Evolutionary conservation across 2,797 vertebrate species (phyloP), one percentile per base, ranked within the genome.

Genomic region (Aulostomus chinensis): DNA sequence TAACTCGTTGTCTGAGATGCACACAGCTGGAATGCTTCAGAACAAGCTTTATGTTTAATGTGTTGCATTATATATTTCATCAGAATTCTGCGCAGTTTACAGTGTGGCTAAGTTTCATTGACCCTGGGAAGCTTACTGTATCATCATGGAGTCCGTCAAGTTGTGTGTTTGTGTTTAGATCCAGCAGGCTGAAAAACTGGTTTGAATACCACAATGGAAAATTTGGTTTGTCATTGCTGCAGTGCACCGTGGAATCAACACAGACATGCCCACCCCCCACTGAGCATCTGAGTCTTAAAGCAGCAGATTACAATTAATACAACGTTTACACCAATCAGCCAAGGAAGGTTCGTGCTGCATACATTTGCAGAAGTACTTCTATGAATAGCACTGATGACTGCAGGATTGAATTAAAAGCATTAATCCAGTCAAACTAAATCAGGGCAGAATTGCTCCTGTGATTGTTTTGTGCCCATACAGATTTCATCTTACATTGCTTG

Each of bases 141-240:
- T 25, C 6, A 25, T 5, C 8, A 9, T 25, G 2, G 9, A 25
- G 24, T 9, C 24, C 9, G 24, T 7, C 5, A n/a, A 18, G 11
- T 10, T 18, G 1, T 13, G 40, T 17, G 38, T n/a, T 11, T 10
- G 2, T 5, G 25, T 24, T 16, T 20, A 18, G 33, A 25, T n/a
- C 11, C 2, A 1, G 12, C 32, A 16, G 14, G 42, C 39, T 48
- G 63, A 46, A 3, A 43, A 78, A 73, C 82, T 26, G 73, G 63
- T 83, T 80, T 81, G 53, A 81, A 50, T 26, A 55, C 73, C 65
- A 56, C 53, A n/a, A 38, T 72, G 79, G 62, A 78, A 82, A 77
- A 81, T 68, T 20, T 4, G 54, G 29, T 72, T 65, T 79, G 80
- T 78, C 78, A 57, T 11, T 4, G 12, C 45, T 17, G 53, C 40